Base-by-base conservation (phyloP, 2,113 vertebrate genomes). In the Pagrus major region DNA sequence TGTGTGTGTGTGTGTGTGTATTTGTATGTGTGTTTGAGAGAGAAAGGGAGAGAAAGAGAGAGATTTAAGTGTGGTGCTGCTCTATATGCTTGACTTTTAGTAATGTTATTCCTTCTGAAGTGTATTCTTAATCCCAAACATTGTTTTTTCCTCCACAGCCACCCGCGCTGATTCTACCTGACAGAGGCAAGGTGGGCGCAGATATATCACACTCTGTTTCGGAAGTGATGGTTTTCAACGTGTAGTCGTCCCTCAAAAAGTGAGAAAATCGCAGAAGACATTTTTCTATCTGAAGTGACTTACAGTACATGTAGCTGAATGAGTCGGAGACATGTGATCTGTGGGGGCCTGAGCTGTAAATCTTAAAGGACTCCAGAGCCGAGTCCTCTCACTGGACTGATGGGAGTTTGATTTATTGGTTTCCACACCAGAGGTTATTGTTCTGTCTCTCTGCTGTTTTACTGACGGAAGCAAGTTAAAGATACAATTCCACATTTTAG, bases 21-120 rank as follows among this genome's bases (percentile, higher is more conserved):
- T 60, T n/a, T 33, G 82, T 54, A 18, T 33, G 61, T 49, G 65
- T 25, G 49, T 20, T 27, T 15, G 56, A 35, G 46, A 14, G 42
- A 37, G 47, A 71, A 14, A 25, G 51, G 27, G 41, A 31, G 29
- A 60, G 41, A 47, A 59, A 59, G 69, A 65, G 68, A 65, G 29
- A 39, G 56, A 73, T 80, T 70, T 80, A 39, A 83, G 49, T 5
- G 25, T 33, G 23, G 52, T 33, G 80, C 68, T 20, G 56, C 39
- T 67, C 56, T 75, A 81, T 78, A 54, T 54, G 55, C 39, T 65
- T 79, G 42, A 42, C 55, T 92, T 81, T 86, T 58, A 67, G 69
- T 75, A 75, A 79, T 76, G 51, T 75, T 73, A 76, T 88, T 83
- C 49, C 67, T 65, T 84, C 72, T 76, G 46, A 87, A 85, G 73